Percentiles rank a stretch among this genome's conserved stretches.
Conservation (phyloP, 2,888 invertebrate species). For the Aquatica leii region DNA sequence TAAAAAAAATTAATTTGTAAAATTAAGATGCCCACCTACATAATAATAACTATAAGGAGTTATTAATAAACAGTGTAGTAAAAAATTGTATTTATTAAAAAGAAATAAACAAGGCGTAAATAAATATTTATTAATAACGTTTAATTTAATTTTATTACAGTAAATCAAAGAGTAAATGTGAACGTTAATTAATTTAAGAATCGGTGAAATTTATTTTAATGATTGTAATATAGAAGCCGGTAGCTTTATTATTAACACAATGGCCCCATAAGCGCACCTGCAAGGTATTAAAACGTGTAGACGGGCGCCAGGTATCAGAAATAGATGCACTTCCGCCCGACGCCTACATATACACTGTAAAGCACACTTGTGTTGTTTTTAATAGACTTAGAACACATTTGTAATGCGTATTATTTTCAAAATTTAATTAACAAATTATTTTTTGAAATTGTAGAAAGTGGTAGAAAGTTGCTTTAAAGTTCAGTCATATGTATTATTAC, state of each 20-base stretch:
- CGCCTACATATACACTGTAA: conserved; percentile 11
- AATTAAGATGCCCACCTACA: conserved; percentile 2
- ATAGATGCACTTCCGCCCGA: conserved; percentile 36
- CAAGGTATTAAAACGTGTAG: conserved; percentile 31
- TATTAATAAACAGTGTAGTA: neutral
- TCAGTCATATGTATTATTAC: no score
- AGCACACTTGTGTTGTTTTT: conserved; percentile 9
- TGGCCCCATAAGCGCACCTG: conserved; percentile 35
- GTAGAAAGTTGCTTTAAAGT: no score
- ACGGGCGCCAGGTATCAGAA: conserved; percentile 36
- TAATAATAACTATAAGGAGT: neutral
- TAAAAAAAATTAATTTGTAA: neutral
- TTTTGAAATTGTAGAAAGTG: no score
- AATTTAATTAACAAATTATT: no score
- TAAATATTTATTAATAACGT: neutral
- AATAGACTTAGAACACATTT: neutral
- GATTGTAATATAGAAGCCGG: neutral
- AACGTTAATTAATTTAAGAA: neutral
- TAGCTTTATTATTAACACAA: conserved; percentile 23
- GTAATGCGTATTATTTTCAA: no score
- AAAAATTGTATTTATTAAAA: neutral
- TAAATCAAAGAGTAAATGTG: neutral
- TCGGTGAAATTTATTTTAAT: neutral
- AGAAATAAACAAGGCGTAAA: neutral
- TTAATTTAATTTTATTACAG: neutral